A percentile compares a stretch with the other conserved stretches of the same genome.
Evolutionary conservation across 2,888 invertebrate genomes (phyloP).

Genomic region (Candidula unifasciata): DNA sequence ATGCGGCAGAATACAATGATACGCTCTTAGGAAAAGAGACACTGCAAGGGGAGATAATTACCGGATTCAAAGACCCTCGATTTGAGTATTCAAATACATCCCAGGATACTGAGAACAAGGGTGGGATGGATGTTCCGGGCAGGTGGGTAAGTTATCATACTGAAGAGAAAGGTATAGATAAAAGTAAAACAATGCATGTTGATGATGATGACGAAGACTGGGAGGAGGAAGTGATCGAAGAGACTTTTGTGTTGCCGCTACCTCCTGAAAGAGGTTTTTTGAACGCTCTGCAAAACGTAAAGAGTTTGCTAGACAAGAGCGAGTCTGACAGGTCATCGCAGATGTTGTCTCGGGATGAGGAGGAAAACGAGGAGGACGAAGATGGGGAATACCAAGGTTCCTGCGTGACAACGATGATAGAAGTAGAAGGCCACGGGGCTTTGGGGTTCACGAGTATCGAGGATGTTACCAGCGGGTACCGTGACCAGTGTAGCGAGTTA

Average conservation of each 20-base stretch:
- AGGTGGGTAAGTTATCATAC: background rate
- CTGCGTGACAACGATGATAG: conserved; percentile 28
- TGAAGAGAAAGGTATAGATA: background rate
- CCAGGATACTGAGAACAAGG: background rate
- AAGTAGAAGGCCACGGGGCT: conserved; percentile 17
- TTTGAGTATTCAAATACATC: no score
- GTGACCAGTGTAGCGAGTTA: background rate
- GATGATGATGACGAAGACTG: conserved; percentile 6
- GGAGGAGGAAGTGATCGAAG: conserved; percentile 29
- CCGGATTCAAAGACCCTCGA: no score
- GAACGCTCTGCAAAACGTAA: conserved; percentile 10
- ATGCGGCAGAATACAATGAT: no score
- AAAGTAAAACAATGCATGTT: background rate
- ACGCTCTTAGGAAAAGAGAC: no score
- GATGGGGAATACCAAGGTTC: conserved; percentile 7
- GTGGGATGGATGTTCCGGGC: background rate
- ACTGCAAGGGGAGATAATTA: no score
- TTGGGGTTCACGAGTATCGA: conserved; percentile 6
- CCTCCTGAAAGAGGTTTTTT: background rate
- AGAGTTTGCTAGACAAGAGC: conserved; percentile 4
- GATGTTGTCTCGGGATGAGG: background rate
- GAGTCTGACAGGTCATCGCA: background rate
- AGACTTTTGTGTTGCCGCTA: conserved; percentile 31
- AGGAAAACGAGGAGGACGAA: background rate
- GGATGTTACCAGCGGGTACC: conserved; percentile 18